A percentile compares a stretch with the other conserved stretches of the same genome.
phyloP scores from a whole-genome alignment of 2,888 invertebrate genomes.

The Molorchus minor region DNA sequence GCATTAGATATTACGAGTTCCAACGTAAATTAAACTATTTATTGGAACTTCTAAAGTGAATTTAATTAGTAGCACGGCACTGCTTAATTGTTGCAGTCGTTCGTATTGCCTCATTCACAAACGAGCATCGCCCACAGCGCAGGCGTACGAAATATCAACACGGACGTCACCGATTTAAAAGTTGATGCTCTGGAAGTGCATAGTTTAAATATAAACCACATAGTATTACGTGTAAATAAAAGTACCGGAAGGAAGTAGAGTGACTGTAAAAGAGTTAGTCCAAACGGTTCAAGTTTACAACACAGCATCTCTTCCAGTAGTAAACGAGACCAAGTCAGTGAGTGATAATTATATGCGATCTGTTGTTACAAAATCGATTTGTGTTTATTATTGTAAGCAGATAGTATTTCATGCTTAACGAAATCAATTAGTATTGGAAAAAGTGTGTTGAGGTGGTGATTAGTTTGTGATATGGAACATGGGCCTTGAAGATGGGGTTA shows the following conservation, averaged over 20 bases:
- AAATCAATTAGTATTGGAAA: not conserved
- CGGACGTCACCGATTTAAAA: constrained; percentile 49
- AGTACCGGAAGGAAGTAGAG: constrained; percentile 42
- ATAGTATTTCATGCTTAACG: not conserved
- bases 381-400: not conserved
- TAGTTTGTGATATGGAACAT: not conserved
- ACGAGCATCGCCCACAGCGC: constrained; percentile 39
- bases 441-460: not conserved
- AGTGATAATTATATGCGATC: not conserved
- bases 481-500: not conserved
- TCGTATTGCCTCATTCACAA: constrained; percentile 36
- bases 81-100: constrained; percentile 26
- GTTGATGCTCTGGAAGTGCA: constrained; percentile 44
- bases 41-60: constrained; percentile 8
- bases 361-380: not conserved
- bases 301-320: not conserved
- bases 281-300: not conserved
- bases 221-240: constrained; percentile 30
- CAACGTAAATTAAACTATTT: not conserved
- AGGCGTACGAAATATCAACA: constrained; percentile 39
- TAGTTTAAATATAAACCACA: constrained; percentile 32
- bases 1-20: constrained; percentile 10
- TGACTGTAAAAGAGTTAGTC: constrained; percentile 18
- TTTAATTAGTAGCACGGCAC: constrained; percentile 27
- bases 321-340: not conserved